A percentile compares a stretch with the other conserved stretches of the same genome.
phyloP scores from a whole-genome alignment of 2,888 invertebrate genomes.

The Pilophorus perplexus region DNA sequence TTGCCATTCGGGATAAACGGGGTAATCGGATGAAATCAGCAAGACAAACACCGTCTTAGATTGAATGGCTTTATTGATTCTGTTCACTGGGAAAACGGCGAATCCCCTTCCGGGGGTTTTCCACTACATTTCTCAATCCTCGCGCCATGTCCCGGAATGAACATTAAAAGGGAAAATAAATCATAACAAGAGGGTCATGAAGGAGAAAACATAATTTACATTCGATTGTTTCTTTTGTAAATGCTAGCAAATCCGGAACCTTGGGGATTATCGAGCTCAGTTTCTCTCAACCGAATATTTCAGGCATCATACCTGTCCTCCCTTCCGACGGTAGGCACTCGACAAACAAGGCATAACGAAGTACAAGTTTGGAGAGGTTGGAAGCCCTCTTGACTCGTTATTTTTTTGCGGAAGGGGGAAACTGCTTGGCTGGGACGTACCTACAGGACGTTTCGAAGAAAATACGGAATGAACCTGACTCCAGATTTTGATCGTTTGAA shows the following conservation, averaged over 20 bases:
- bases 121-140: constrained; percentile 23
- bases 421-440: too few relatives aligned
- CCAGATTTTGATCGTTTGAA: too few relatives aligned
- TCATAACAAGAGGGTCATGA: not conserved
- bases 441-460: too few relatives aligned
- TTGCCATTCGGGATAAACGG: not conserved
- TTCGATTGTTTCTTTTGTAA: constrained; percentile 15
- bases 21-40: constrained; percentile 17
- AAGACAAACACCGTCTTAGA: constrained; percentile 14
- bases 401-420: constrained; percentile 2
- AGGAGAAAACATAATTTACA: constrained; percentile 8
- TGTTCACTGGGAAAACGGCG: constrained; percentile 9
- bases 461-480: too few relatives aligned
- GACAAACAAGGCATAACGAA: constrained; percentile 34
- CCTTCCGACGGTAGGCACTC: not conserved
- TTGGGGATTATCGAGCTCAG: constrained; percentile 10
- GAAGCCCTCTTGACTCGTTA: constrained; percentile 2
- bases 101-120: too few relatives aligned
- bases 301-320: not conserved
- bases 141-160: not conserved
- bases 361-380: constrained; percentile 22
- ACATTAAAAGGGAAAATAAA: constrained; percentile 12
- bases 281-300: too few relatives aligned
- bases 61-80: constrained; percentile 1
- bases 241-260: not conserved